phyloP scores from a whole-genome alignment of 1,140 invertebrate species.

The Lanistes nyassanus region DNA sequence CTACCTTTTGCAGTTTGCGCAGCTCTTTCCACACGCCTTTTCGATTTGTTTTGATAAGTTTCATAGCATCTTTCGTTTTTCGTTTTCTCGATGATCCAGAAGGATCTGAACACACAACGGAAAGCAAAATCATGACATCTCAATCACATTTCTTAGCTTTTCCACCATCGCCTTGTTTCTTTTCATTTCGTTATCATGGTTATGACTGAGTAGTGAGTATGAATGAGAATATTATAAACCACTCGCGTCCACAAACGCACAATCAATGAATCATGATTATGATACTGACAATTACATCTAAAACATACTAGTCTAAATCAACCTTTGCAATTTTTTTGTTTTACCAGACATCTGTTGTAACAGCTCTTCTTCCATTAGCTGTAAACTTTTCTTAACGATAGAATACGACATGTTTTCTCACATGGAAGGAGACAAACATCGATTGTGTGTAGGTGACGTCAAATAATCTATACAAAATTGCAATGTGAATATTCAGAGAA shows the following conservation, averaged over 20 bases:
- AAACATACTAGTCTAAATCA: too few relatives aligned
- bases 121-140: background rate
- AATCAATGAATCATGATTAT: too few relatives aligned
- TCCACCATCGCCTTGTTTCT: background rate
- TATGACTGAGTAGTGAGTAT: too few relatives aligned
- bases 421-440: background rate
- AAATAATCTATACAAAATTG: background rate
- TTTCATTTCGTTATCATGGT: background rate
- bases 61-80: constrained; percentile 25
- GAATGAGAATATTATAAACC: too few relatives aligned
- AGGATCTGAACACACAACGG: background rate
- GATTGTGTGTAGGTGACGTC: background rate
- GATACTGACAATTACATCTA: too few relatives aligned
- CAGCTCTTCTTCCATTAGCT: constrained; percentile 12
- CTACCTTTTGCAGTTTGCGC: constrained; percentile 10
- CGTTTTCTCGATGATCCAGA: constrained; percentile 3
- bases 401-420: background rate
- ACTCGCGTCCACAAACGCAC: too few relatives aligned
- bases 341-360: background rate
- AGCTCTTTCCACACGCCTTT: constrained; percentile 26
- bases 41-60: constrained; percentile 17
- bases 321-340: too few relatives aligned
- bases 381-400: constrained; percentile 12
- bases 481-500: background rate
- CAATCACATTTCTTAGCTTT: background rate